These are phyloP conservation scores for Troides aeacus DNA, from an alignment of 2,888 invertebrate genomes.

Conservation along the genomic window DNA sequence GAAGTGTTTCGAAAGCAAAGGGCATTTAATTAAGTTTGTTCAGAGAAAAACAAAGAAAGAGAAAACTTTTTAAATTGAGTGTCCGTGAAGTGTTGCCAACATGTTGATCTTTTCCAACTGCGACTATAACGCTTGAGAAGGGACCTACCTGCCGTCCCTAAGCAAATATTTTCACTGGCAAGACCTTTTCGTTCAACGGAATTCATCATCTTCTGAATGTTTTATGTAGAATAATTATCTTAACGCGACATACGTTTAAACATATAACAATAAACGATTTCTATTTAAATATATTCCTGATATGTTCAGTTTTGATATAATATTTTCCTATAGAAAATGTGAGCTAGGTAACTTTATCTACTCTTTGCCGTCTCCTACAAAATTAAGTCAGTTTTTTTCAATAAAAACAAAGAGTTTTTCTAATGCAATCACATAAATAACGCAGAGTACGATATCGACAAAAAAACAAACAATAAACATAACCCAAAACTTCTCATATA, in stretches of 20 bases:
- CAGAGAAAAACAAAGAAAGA: constrained; percentile 77
- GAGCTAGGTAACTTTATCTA: no score
- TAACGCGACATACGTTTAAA: background rate
- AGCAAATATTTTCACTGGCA: constrained; percentile 71
- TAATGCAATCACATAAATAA: constrained; percentile 15
- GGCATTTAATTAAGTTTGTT: constrained; percentile 79
- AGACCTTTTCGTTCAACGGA: constrained; percentile 39
- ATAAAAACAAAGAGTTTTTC: background rate
- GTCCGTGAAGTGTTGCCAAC: constrained; percentile 77
- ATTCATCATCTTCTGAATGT: constrained; percentile 31
- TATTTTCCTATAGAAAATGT: no score
- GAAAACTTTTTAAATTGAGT: constrained; percentile 78
- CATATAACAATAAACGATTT: background rate
- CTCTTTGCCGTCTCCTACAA: background rate
- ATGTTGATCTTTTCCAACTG: constrained; percentile 75
- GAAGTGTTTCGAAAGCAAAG: constrained; percentile 62
- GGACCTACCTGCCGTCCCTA: constrained; percentile 46
- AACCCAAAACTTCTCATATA: constrained; percentile 61
- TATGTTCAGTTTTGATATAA: no score
- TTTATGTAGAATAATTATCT: constrained; percentile 10
- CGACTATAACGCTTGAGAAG: constrained; percentile 41
- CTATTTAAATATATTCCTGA: background rate
- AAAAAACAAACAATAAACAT: constrained; percentile 61
- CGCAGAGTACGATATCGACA: constrained; percentile 40
- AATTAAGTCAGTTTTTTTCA: background rate